Evolutionary conservation across 2,797 vertebrate species (phyloP), one percentile per base, ranked within the genome.

Genomic region (Denticeps clupeoides): DNA sequence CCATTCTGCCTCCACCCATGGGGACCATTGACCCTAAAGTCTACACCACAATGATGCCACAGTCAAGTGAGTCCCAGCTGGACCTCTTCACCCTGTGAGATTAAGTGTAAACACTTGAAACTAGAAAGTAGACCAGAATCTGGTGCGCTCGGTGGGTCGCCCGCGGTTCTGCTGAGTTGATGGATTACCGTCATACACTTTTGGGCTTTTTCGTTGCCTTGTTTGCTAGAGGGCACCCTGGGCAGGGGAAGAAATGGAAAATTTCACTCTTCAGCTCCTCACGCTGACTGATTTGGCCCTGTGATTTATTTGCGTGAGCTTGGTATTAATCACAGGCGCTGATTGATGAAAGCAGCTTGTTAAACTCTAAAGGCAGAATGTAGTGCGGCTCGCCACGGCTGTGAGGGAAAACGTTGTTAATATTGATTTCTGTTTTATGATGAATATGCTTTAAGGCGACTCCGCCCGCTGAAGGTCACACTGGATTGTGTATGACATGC

Each of bases 11-110:
- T 24, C 89, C 91, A 0, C 88, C 90, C 6, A 91, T 91, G 87
- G 82, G 84, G 49, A 82, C 85, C 68, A 88, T 91, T 45, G 90
- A 95, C 69, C 88, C 89, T 9, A 95, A 95, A 71, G 86, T 93
- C 62, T 93, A 91, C 65, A 87, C 80, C 0, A 79, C 87, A 0
- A 82, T 87, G 61, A 68, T 93, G 70, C 80, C 89, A 6, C 90
- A 89, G 71, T 71, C 88, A 81, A 84, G 89, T 92, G 72, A 82
- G 64, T 64, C 2, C 40, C 23, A 4, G 15, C 13, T 44, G 21
- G 28, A 31, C 16, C 9, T 13, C n/a, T n/a, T n/a, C n/a, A n/a
- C n/a, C n/a, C n/a, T n/a, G n/a, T n/a, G n/a, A n/a, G n/a, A n/a
- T n/a, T n/a, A n/a, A n/a, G n/a, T n/a, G n/a, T n/a, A n/a, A n/a